These are phyloP conservation scores for Orthosia gothica DNA, from an alignment of 2,888 invertebrate genomes.

Conservation along the genomic window DNA sequence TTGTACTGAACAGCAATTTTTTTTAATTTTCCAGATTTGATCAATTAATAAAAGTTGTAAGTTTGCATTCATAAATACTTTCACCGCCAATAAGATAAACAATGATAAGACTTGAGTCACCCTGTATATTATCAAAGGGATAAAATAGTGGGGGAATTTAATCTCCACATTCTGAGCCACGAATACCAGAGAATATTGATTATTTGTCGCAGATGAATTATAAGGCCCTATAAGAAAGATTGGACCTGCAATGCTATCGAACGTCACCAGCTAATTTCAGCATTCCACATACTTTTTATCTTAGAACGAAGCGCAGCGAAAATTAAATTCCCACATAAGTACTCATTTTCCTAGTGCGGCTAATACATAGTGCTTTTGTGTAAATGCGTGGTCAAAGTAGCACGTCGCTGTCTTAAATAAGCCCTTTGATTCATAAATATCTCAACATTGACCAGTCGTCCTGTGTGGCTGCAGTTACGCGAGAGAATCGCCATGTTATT, in stretches of 20 bases:
- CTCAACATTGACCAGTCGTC: not conserved
- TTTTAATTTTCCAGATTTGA: too few relatives aligned
- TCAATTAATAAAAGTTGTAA: too few relatives aligned
- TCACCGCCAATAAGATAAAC: not conserved
- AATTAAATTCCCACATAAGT: slow-evolving; percentile 65
- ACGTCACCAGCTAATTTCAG: slow-evolving; percentile 4
- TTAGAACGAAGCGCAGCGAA: slow-evolving; percentile 46
- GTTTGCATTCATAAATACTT: not conserved
- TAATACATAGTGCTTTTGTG: slow-evolving; percentile 72
- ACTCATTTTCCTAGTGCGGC: slow-evolving; percentile 63
- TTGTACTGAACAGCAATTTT: too few relatives aligned
- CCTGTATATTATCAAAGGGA: slow-evolving; percentile 51
- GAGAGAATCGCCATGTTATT: not conserved
- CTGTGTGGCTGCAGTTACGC: not conserved
- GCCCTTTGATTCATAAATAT: slow-evolving; percentile 45
- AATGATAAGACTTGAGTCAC: not conserved
- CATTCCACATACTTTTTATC: slow-evolving; percentile 17
- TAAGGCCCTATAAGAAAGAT: slow-evolving; percentile 7
- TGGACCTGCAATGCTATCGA: slow-evolving; percentile 25
- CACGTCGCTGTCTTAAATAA: slow-evolving; percentile 61
- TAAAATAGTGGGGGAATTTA: slow-evolving; percentile 65
- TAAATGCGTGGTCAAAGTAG: slow-evolving; percentile 69
- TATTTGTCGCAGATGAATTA: not conserved
- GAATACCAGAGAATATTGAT: slow-evolving; percentile 5
- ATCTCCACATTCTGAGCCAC: slow-evolving; percentile 50